These are phyloP conservation scores for Eumerus sabulonum DNA, from an alignment of 2,888 invertebrate species.

Conservation along the genomic window DNA sequence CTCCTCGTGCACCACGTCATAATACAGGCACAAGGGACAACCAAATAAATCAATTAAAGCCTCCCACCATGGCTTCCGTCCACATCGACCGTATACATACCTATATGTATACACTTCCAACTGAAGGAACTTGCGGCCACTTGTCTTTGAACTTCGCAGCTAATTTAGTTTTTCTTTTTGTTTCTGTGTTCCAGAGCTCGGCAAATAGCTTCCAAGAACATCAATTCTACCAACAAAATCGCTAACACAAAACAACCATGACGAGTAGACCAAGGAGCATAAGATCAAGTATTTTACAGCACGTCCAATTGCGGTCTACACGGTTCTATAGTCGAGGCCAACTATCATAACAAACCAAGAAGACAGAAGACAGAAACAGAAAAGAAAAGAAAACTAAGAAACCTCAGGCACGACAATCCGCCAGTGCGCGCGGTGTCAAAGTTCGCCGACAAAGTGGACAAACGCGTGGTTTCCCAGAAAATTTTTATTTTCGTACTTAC, in stretches of 20 bases:
- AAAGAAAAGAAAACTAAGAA: too few species aligned
- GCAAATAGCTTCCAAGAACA: constrained; percentile 48
- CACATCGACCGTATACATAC: constrained; percentile 3
- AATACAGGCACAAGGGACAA: too few species aligned
- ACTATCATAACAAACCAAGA: constrained; percentile 13
- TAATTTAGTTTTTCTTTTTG: constrained; percentile 47
- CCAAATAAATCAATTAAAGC: too few species aligned
- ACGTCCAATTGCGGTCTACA: constrained; percentile 53
- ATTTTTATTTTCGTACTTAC: not conserved
- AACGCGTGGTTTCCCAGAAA: constrained; percentile 34
- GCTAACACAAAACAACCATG: constrained; percentile 7
- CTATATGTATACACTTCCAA: constrained; percentile 16
- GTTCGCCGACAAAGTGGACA: constrained; percentile 67
- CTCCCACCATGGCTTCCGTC: too few species aligned
- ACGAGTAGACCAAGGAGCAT: constrained; percentile 4
- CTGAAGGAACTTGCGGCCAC: constrained; percentile 28
- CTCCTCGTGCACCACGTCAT: too few species aligned
- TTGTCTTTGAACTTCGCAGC: constrained; percentile 59
- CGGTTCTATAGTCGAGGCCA: constrained; percentile 12
- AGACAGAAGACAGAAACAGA: constrained; percentile 11
- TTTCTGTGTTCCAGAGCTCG: constrained; percentile 19
- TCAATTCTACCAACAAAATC: constrained; percentile 41
- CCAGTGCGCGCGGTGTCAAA: constrained; percentile 56
- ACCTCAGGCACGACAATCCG: constrained; percentile 47
- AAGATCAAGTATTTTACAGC: constrained; percentile 45